phyloP scores from a whole-genome alignment of 92 coral and sea anemone genomes.

The Zoanthus sociatus region DNA sequence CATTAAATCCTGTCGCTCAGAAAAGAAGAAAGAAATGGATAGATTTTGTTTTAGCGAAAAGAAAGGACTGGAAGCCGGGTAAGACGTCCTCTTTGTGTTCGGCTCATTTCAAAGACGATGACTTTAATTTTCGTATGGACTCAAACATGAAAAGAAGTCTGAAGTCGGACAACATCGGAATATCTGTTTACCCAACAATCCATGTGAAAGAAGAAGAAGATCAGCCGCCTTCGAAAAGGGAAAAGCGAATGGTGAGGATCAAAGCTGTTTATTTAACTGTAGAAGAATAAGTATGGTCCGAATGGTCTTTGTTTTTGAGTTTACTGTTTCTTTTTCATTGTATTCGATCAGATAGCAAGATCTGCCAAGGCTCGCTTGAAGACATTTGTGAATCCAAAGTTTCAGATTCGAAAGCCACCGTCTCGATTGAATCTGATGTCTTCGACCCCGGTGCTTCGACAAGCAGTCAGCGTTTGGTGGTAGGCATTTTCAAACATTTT shows the following conservation, averaged over 20 bases:
- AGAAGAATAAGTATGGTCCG: background rate
- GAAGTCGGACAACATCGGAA: slow-evolving; percentile 56
- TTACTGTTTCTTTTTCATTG: background rate
- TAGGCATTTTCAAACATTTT: background rate
- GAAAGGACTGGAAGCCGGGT: slow-evolving; percentile 57
- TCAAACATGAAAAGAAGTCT: slow-evolving; percentile 47
- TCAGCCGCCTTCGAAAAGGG: slow-evolving; percentile 53
- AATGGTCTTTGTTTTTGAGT: background rate
- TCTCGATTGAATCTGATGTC: background rate
- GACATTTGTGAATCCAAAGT: background rate
- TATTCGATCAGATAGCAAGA: slow-evolving; percentile 18
- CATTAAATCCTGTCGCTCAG: slow-evolving; percentile 14
- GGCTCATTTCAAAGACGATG: slow-evolving; percentile 52
- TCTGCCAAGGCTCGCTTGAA: slow-evolving; percentile 23
- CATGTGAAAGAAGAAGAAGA: slow-evolving; percentile 47
- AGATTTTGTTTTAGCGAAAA: slow-evolving; percentile 31
- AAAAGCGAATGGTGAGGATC: slow-evolving; percentile 39
- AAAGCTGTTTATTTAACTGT: background rate
- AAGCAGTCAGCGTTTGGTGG: background rate
- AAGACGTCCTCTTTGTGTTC: slow-evolving; percentile 54
- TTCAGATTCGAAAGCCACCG: slow-evolving; percentile 26
- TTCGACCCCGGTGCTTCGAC: slow-evolving; percentile 15
- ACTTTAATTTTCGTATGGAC: slow-evolving; percentile 48
- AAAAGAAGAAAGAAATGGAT: slow-evolving; percentile 40
- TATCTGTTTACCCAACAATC: slow-evolving; percentile 42